Evolutionary conservation across 1,140 invertebrate genomes (phyloP), one percentile per base, ranked within the genome.

Genomic region (Contarinia nasturtii): DNA sequence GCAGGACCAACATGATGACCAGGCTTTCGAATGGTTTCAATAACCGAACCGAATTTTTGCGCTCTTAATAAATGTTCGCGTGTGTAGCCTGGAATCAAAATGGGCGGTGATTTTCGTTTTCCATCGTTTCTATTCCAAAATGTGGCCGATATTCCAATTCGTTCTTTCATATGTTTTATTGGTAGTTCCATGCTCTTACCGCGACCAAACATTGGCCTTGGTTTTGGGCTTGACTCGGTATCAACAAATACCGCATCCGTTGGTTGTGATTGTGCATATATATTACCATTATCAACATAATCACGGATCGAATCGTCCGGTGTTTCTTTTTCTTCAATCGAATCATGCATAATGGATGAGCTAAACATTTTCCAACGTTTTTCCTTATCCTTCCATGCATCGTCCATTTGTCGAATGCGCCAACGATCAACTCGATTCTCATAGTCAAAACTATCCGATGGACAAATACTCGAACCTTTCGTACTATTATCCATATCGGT

Each of bases 1-100:
- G 79, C 73, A 2, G 81, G 81, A 11, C 80, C 81, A 2, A 82
- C 68, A 57, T 84, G 81, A 58, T 81, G 78, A 0, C 79, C 79
- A 0, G 79, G 77, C 50, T 80, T 81, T 44, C 68, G 66, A 50
- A 75, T 70, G 18, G 67, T 64, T 18, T 60, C 65, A 0, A 80
- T 61, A 37, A 80, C 71, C 15, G 65, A 54, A 5, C 80, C 80
- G 58, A 82, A 82, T 50, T 69, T 71, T 20, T 68, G 66, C 0
- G 77, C 74, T 48, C 75, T 75, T 7, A 66, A 51, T 33, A 75
- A 63, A 50, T 73, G 70, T 53, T 77, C 72, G 3, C 70, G 70
- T 27, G 66, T 70, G 33, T 72, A 69, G 5, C 74, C 75, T 0
- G 65, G 50, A 22, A 44, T 15, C 8, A 15, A n/a, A n/a, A n/a